Base-by-base conservation (phyloP, 2,888 invertebrate species). In the Strigamia transsilvanica region DNA sequence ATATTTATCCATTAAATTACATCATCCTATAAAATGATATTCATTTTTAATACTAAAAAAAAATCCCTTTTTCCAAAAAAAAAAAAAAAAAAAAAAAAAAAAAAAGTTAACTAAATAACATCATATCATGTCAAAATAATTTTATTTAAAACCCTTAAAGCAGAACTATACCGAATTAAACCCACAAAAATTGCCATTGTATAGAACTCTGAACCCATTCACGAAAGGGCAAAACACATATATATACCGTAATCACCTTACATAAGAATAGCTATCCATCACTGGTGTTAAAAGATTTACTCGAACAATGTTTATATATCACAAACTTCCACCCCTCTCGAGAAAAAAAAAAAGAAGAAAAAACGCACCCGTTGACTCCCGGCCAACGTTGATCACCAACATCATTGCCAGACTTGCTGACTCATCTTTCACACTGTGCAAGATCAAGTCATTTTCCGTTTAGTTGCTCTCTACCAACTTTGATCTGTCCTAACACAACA, bases 331-430 rank as follows among this genome's bases (percentile, higher is more conserved):
- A 2, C 56, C 38, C 38, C 38, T 38, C 38, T 27, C 27, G 27
- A 27, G 27, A 27, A 27, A 27, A 27, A 27, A 27, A 3, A 27
- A 10, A 38, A 38, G 38, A 18, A 56, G 18, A 13, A 56, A 56
- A 56, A 56, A 56, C 1, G 18, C 18, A 56, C 56, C 56, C 56
- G 56, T 56, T 56, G 56, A 56, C 56, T 56, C 56, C 56, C 56
- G 18, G 56, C 56, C 56, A 56, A 56, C 15, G 56, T 56, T 56
- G 56, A 56, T 56, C 56, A 56, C 56, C 56, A 56, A 56, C 56
- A 56, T 56, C 56, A 56, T 56, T 56, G 56, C 56, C 56, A 56
- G 56, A 56, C 56, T 56, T 56, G 56, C 56, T 56, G 56, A 56
- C 56, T 56, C 56, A 56, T 56, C 56, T 18, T 56, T 56, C 56